These are phyloP conservation scores for Atherinomorus stipes DNA, from an alignment of 2,113 vertebrate genomes.

Conservation along the genomic window DNA sequence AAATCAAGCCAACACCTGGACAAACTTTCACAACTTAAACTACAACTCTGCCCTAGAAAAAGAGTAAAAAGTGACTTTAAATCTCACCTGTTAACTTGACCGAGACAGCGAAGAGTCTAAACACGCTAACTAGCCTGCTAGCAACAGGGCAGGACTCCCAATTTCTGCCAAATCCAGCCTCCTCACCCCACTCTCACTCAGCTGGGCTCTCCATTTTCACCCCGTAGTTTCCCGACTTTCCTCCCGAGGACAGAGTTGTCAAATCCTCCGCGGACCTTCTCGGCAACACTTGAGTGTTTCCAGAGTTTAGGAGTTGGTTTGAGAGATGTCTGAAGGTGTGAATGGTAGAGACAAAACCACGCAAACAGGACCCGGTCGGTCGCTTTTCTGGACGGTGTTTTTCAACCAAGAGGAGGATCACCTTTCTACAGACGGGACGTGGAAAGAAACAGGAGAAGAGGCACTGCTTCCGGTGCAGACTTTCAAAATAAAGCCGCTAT, in stretches of 20 bases:
- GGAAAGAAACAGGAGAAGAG: not conserved
- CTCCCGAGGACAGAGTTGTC: slow-evolving; percentile 32
- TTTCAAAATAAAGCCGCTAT: not conserved
- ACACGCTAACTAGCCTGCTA: slow-evolving; percentile 70
- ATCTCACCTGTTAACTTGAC: slow-evolving; percentile 62
- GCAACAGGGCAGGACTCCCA: slow-evolving; percentile 73
- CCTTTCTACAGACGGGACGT: slow-evolving; percentile 47
- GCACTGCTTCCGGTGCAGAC: not conserved
- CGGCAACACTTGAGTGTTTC: not conserved
- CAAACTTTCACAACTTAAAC: fast-evolving
- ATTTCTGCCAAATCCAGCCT: slow-evolving; percentile 77
- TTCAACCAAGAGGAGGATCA: slow-evolving; percentile 70
- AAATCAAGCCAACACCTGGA: fast-evolving
- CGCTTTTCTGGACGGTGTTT: slow-evolving; percentile 68
- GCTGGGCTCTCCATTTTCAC: slow-evolving; percentile 83
- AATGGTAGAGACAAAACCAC: slow-evolving; percentile 4
- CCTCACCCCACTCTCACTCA: slow-evolving; percentile 83
- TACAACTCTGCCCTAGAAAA: not conserved
- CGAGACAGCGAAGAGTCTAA: slow-evolving; percentile 20
- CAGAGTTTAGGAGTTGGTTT: not conserved
- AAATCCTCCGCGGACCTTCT: not conserved
- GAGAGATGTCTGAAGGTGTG: not conserved
- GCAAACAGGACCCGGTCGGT: slow-evolving; percentile 23
- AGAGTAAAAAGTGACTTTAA: not conserved
- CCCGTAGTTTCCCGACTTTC: slow-evolving; percentile 67